Conservation (phyloP, 2,888 invertebrate genomes). For the Gnatocerus cornutus region DNA sequence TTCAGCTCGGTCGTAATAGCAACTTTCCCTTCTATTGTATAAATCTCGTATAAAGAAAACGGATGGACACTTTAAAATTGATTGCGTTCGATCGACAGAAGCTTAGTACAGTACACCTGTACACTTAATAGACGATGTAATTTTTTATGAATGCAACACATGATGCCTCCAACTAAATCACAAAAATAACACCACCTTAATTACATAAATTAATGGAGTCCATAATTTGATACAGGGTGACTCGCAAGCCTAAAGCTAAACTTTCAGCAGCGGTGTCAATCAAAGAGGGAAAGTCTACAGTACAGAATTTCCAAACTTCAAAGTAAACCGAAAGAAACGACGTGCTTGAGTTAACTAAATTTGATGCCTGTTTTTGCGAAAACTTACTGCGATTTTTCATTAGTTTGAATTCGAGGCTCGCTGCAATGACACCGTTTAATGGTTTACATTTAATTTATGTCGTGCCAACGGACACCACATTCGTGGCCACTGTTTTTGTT, state of each 20-base stretch:
- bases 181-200: constrained; percentile 31
- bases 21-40: too few relatives aligned
- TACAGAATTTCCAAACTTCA: constrained; percentile 24
- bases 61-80: constrained; percentile 9
- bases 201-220: constrained; percentile 33
- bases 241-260: constrained; percentile 36
- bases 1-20: too few relatives aligned
- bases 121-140: constrained; percentile 1
- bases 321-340: constrained; percentile 18
- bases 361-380: not conserved
- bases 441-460: constrained; percentile 2
- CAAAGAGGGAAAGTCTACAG: constrained; percentile 28
- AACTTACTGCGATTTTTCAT: not conserved
- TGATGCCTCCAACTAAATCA: constrained; percentile 19
- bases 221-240: constrained; percentile 32
- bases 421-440: not conserved
- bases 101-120: constrained; percentile 11
- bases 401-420: not conserved
- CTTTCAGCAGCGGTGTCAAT: constrained; percentile 29
- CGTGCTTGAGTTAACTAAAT: not conserved
- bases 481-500: constrained; percentile 2
- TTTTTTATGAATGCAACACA: constrained; percentile 21
- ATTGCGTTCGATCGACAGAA: not conserved
- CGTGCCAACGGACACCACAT: not conserved
- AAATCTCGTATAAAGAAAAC: not conserved